Base-by-base conservation (phyloP, 2,797 vertebrate species). In the Arctocebus calabarensis region DNA sequence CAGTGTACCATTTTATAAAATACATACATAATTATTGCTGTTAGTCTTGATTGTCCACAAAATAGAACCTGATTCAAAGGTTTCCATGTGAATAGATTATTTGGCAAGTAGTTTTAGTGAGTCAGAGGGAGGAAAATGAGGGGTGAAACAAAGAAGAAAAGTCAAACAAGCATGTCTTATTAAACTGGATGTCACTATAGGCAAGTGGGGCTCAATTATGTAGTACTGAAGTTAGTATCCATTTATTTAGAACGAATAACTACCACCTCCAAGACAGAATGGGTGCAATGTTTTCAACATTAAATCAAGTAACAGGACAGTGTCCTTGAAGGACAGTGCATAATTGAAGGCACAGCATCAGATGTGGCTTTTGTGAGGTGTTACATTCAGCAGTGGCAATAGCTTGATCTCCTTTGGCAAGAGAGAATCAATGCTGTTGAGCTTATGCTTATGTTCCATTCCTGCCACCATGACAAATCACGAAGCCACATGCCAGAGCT, bases 101-200 rank as follows among this genome's bases (percentile, higher is more conserved):
- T 79, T 89, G 75, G 8, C 52, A 85, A 75, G 37, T 91, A 52
- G 40, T 91, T 81, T 32, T 64, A 88, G 61, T 84, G 57, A 90
- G 70, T 61, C 57, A 83, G 68, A 78, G 7, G 34, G 61, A 94
- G 66, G 27, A 91, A 89, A 85, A 70, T 62, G 11, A 94, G 73
- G 83, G 29, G 40, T 83, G 23, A 78, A 87, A 81, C 43, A 91
- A 89, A 37, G 16, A 61, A 32, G 43, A 74, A 74, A 84, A 59
- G 59, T 68, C 57, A 94, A 94, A 93, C 19, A 85, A 87, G 22
- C 5, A n/a, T 88, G 34, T 75, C 40, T 70, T 62, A 55, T 81
- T 73, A 90, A 83, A 83, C 43, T 74, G 34, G 11, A 90, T 40
- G 61, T n/a, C 20, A 83, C n/a, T 73, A 52, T 0, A 40, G 52